These are phyloP conservation scores for Danaus chrysippus DNA, from an alignment of 2,888 invertebrate species.

Conservation along the genomic window DNA sequence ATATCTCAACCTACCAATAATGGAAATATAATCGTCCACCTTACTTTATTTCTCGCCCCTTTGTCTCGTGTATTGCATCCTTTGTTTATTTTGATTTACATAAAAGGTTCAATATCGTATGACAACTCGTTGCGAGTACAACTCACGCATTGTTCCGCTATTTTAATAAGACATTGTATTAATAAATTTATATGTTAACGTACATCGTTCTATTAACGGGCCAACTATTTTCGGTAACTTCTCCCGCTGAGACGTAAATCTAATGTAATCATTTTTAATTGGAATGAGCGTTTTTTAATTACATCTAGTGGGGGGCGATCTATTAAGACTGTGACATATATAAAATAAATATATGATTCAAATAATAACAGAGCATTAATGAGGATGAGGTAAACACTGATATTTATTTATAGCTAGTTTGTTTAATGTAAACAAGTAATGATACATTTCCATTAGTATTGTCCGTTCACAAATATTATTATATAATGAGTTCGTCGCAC, in stretches of 20 bases:
- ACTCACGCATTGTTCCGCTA: conserved; percentile 27
- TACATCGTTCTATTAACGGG: no score
- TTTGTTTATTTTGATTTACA: conserved; percentile 27
- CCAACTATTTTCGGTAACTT: conserved; percentile 10
- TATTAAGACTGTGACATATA: conserved; percentile 15
- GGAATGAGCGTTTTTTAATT: conserved; percentile 35
- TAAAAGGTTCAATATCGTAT: conserved; percentile 29
- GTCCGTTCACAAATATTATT: no score
- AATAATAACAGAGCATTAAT: background rate
- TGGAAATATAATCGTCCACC: conserved; percentile 59
- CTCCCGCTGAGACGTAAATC: conserved; percentile 61
- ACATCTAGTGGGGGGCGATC: conserved; percentile 32
- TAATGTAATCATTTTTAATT: conserved; percentile 37
- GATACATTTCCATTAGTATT: no score
- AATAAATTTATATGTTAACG: conserved; percentile 5
- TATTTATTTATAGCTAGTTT: no score
- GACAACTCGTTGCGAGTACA: conserved; percentile 13
- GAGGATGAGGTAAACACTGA: no score
- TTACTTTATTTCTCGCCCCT: conserved; percentile 47
- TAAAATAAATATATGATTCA: background rate
- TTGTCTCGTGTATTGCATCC: conserved; percentile 28
- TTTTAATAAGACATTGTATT: conserved; percentile 16
- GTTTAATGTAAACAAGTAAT: no score
- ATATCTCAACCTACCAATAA: conserved; percentile 54
- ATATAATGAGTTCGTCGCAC: no score